Conservation (phyloP, 2,113 vertebrate genomes). For the Rhinopomastus cyanomelas region DNA sequence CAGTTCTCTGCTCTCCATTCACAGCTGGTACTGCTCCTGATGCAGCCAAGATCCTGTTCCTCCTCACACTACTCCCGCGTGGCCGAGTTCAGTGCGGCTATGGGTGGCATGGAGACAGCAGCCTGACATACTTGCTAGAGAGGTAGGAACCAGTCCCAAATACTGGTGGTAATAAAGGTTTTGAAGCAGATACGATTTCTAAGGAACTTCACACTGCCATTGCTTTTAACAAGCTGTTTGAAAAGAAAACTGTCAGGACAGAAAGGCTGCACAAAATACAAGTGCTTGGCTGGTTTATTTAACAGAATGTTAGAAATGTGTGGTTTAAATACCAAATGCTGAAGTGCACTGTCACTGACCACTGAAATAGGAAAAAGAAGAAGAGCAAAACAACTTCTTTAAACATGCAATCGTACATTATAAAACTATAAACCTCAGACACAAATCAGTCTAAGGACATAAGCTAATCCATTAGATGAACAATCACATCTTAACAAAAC, state of each 20-base stretch:
- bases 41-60: background rate
- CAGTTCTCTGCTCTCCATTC: background rate
- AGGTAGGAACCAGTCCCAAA: background rate
- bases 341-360: background rate
- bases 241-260: background rate
- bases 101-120: background rate
- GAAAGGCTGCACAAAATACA: background rate
- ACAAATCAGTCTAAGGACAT: background rate
- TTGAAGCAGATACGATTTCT: background rate
- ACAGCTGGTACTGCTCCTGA: background rate
- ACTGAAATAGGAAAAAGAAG: background rate
- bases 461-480: background rate
- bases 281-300: background rate
- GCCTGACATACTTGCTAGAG: background rate
- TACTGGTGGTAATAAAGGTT: background rate
- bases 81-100: background rate
- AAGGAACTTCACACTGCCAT: background rate
- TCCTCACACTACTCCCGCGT: background rate
- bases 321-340: background rate
- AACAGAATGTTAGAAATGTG: background rate
- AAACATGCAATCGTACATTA: background rate
- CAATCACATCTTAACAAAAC: background rate
- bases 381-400: background rate
- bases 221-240: background rate
- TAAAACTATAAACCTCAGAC: background rate